Percentiles rank a stretch among this genome's conserved stretches.
Evolutionary conservation across 2,888 invertebrate species (phyloP).

Genomic region (Mythimna ferrago): DNA sequence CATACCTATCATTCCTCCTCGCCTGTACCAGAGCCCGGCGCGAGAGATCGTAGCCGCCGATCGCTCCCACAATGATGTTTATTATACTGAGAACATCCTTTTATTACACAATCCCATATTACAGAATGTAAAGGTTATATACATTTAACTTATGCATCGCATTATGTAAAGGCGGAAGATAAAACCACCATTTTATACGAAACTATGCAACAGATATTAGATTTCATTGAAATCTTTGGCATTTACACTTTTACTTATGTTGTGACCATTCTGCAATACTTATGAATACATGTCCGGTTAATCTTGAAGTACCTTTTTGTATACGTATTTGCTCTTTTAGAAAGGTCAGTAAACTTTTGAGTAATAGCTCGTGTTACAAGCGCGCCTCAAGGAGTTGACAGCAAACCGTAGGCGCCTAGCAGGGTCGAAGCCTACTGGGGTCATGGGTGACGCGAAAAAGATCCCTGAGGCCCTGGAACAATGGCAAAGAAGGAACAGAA

Average conservation of each 20-base stretch:
- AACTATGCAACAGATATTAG: slow-evolving; percentile 20
- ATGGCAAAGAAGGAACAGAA: no score
- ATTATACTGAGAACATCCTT: slow-evolving; percentile 4
- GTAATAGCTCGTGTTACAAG: no score
- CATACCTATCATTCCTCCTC: no score
- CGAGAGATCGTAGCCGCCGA: no score
- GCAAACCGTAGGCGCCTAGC: no score
- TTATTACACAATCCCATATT: slow-evolving; percentile 21
- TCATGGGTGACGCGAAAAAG: no score
- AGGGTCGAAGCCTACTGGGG: no score
- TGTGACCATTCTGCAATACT: slow-evolving; percentile 17
- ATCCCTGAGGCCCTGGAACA: no score
- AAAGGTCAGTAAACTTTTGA: slow-evolving; percentile 5
- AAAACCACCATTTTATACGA: slow-evolving; percentile 18
- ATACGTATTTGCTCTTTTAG: neutral
- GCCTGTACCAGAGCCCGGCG: no score
- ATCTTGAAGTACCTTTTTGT: neutral
- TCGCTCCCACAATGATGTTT: no score
- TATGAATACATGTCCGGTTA: neutral
- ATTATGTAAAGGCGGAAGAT: slow-evolving; percentile 51
- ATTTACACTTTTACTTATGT: slow-evolving; percentile 34
- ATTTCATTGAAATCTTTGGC: slow-evolving; percentile 35
- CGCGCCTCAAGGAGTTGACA: no score
- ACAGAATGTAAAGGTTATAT: slow-evolving; percentile 33
- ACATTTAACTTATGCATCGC: slow-evolving; percentile 32